Percentiles rank a stretch among this genome's conserved stretches.
Evolutionary conservation across 2,888 invertebrate genomes (phyloP).

Genomic region (Apocheima hispidaria): DNA sequence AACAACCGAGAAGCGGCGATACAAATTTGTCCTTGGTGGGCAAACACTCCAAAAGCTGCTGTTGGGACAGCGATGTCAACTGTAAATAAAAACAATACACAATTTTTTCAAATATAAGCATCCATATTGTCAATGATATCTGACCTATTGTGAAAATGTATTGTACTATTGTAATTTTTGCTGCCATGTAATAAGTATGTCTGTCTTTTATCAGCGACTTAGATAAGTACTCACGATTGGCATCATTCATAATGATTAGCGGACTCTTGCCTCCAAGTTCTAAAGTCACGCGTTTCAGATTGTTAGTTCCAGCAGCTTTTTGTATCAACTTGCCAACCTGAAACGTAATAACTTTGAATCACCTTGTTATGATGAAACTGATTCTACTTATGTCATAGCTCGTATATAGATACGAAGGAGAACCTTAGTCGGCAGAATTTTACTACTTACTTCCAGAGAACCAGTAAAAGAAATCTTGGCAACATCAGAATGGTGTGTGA

Average conservation of each 20-base stretch:
- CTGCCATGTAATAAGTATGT: too few species aligned
- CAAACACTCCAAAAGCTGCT: conserved; percentile 61
- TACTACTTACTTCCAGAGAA: conserved; percentile 78
- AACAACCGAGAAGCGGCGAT: conserved; percentile 67
- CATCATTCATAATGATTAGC: conserved; percentile 92
- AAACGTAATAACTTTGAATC: background rate
- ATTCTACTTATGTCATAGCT: too few species aligned
- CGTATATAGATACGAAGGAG: too few species aligned
- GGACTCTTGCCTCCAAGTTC: conserved; percentile 97
- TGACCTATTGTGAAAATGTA: too few species aligned
- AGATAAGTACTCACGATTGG: conserved; percentile 51
- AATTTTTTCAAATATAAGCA: too few species aligned
- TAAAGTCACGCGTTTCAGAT: conserved; percentile 92
- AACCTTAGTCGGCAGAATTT: too few species aligned
- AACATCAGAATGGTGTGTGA: conserved; percentile 90
- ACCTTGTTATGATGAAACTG: too few species aligned
- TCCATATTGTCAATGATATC: too few species aligned
- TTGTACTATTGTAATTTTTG: too few species aligned
- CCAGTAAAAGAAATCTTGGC: conserved; percentile 94
- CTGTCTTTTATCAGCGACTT: too few species aligned
- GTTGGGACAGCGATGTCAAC: conserved; percentile 59
- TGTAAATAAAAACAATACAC: conserved; percentile 46
- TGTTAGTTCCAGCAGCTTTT: conserved; percentile 90
- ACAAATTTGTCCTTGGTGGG: conserved; percentile 66
- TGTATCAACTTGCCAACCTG: conserved; percentile 87